Conservation (phyloP, 1,140 invertebrate genomes). For the Popillia japonica region DNA sequence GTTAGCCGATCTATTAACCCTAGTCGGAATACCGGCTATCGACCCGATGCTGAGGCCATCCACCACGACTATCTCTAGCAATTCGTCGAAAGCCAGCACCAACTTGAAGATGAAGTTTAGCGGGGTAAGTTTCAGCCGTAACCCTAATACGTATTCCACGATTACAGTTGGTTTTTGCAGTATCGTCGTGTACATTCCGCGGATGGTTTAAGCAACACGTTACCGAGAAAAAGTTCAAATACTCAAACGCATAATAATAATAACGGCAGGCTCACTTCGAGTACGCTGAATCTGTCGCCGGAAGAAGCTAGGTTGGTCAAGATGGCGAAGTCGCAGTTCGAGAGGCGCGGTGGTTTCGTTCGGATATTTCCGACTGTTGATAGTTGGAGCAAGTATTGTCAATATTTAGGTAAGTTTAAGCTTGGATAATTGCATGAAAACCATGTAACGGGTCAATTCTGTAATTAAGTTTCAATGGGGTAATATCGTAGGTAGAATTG, state of each 20-base stretch:
- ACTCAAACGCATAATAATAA: conserved; percentile 51
- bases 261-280: conserved; percentile 53
- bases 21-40: conserved; percentile 86
- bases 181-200: conserved; percentile 74
- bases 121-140: conserved; percentile 50
- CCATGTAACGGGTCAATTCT: no score
- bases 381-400: conserved; percentile 82
- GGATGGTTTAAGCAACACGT: conserved; percentile 65
- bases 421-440: no score
- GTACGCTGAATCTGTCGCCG: conserved; percentile 65
- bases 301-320: conserved; percentile 84
- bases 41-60: conserved; percentile 71
- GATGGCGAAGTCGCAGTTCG: conserved; percentile 82
- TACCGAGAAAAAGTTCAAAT: conserved; percentile 56
- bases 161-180: conserved; percentile 59
- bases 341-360: conserved; percentile 86
- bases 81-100: conserved; percentile 41
- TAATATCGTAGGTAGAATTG: no score
- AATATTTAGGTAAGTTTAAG: conserved; percentile 71
- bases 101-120: conserved; percentile 56
- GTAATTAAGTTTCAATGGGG: no score
- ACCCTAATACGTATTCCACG: background rate
- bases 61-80: conserved; percentile 38
- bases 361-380: conserved; percentile 90
- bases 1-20: conserved; percentile 87